Base-by-base conservation (phyloP, 2,113 vertebrate genomes). In the Nesogale talazaci region DNA sequence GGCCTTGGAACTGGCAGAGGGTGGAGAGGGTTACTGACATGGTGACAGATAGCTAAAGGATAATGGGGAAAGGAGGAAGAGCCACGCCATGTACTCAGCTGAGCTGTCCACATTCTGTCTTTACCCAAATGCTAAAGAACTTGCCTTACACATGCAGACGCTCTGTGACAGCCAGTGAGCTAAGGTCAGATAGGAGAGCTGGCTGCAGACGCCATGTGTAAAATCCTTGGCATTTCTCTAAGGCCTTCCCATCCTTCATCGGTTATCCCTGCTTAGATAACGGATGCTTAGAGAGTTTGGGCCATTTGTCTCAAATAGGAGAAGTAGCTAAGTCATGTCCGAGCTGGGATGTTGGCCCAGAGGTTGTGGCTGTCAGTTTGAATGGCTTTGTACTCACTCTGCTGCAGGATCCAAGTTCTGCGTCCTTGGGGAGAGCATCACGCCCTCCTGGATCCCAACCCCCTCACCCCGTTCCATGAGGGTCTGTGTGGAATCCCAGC, bases 11-110 rank as follows among this genome's bases (percentile, higher is more conserved):
- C 74, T 63, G n/a, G 67, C 83, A n/a, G 72, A 23, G 29, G 34
- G 38, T 9, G 7, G 75, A 79, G 56, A 10, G 36, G 65, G 15
- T 42, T 1, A 74, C 67, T 83, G 65, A 19, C 38, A 57, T 11
- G 23, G 11, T 38, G 36, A 40, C 80, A 36, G 12, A 38, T 65
- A 23, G 29, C 46, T 6, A 1, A 85, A 74, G 38, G 65, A 6
- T 6, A 20, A 40, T 1, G 17, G 82, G 46, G 29, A 22, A 11
- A 1, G 65, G 23, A n/a, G 31, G 38, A 15, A 31, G 4, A 22
- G 17, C 6, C 31, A 46, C 1, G 1, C 8, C 0, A 6, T 4
- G 14, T 38, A 29, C 20, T 61, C n/a, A 31, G 52, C 29, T 11
- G 29, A 34, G 76, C 23, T 79, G 27, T 52, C 3, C 74, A 57